Evolutionary conservation across 2,888 invertebrate genomes (phyloP), one percentile per base, ranked within the genome.

Genomic region (Ceramica pisi): DNA sequence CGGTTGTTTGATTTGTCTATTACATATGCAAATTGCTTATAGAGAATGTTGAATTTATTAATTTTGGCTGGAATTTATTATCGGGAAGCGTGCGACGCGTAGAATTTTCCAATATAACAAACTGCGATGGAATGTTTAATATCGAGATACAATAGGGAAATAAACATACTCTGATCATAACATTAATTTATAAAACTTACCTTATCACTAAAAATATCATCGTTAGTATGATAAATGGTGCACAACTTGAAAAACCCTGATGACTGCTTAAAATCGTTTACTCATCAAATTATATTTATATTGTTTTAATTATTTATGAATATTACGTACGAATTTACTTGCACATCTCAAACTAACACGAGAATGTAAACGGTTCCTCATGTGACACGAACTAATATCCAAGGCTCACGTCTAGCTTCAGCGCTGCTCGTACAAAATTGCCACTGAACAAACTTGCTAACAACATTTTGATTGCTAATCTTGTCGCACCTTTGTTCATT

Each of bases 371-470:
- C 7, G 21, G 35, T n/a, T 5, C 12, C 19, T 9, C 19, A 41
- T 12, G 16, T 7, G 16, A 41, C 19, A 41, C 12, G 26, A 48
- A 35, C 31, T 75, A 41, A 53, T 51, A 41, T 16, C 38, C 26
- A 38, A 51, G 16, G 19, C 59, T 12, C 26, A 16, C 53, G 50
- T 67, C 35, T 35, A 50, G 35, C 46, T 51, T 12, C 23, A 12
- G 23, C 23, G 55, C 48, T 35, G 8, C 64, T 51, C 67, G 67
- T 61, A 64, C 73, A 5, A 60, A 46, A 26, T 26, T 21, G 38
- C n/a, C 21, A 23, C n/a, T 44, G 51, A 71, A 71, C 66, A 41
- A 74, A 80, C 67, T 80, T 75, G 23, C 64, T 75, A 75, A 80
- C 61, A 56, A 71, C 67, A 35, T 62, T 71, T 67, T 65, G 64